These are phyloP conservation scores for Hetaerina titia DNA, from an alignment of 2,888 invertebrate species.

Conservation along the genomic window DNA sequence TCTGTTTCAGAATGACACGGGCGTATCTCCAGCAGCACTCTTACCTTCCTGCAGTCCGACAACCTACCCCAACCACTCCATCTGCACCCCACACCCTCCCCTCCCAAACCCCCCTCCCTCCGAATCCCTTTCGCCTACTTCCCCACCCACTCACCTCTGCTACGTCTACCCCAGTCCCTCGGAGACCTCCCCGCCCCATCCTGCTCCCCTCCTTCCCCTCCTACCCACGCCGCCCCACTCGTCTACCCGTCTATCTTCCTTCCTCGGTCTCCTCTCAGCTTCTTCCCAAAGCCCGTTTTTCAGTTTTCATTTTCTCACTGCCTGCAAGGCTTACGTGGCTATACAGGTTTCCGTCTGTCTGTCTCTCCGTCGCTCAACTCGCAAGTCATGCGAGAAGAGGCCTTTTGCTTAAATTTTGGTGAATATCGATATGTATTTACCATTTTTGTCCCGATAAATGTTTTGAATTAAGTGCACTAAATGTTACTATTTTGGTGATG, in stretches of 20 bases:
- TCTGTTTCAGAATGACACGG: background rate
- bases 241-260: background rate
- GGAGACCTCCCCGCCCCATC: too few species aligned
- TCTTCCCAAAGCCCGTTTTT: background rate
- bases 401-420: too few species aligned
- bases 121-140: background rate
- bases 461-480: too few species aligned
- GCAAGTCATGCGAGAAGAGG: too few species aligned
- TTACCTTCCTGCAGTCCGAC: background rate
- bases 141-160: background rate
- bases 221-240: too few species aligned
- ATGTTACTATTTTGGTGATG: too few species aligned
- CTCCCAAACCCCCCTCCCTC: background rate
- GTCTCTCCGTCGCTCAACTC: too few species aligned
- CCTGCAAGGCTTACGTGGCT: background rate
- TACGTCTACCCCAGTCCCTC: background rate
- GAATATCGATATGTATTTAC: too few species aligned
- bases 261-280: background rate
- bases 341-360: too few species aligned
- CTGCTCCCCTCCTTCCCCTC: background rate
- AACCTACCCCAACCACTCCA: background rate
- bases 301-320: background rate
- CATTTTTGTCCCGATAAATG: too few species aligned
- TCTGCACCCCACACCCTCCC: background rate
- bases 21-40: background rate